phyloP scores from a whole-genome alignment of 2,113 vertebrate genomes.

The Dasypus novemcinctus region DNA sequence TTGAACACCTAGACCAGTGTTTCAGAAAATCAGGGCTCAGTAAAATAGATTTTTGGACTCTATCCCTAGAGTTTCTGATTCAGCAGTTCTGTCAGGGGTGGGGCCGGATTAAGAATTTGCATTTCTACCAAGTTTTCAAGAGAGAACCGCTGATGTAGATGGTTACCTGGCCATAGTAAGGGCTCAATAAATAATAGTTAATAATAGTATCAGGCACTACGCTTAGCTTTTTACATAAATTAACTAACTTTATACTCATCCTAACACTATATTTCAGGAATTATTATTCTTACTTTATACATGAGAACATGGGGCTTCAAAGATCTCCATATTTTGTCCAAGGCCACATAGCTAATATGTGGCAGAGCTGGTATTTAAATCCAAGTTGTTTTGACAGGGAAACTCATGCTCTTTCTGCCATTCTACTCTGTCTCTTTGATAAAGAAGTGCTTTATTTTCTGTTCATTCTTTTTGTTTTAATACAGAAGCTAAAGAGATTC shows the following conservation, averaged over 20 bases:
- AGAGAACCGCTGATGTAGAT: neutral
- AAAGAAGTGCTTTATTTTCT: neutral
- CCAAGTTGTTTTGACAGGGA: neutral
- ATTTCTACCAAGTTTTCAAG: neutral
- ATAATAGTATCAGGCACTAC: neutral
- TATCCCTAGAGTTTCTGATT: neutral
- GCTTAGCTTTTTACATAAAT: neutral
- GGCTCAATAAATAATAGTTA: neutral
- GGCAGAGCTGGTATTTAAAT: constrained; percentile 5
- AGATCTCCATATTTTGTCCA: neutral
- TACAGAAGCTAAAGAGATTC: constrained; percentile 42
- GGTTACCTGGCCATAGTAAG: neutral
- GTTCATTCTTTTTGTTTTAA: neutral
- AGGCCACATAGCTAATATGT: constrained; percentile 6
- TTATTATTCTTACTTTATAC: constrained; percentile 6
- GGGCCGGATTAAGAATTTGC: neutral
- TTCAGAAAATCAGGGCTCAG: neutral
- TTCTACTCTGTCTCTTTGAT: neutral
- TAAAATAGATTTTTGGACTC: neutral
- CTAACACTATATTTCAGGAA: neutral
- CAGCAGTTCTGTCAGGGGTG: neutral
- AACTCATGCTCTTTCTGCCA: neutral
- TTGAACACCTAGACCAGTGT: neutral
- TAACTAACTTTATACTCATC: neutral
- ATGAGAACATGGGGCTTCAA: neutral